phyloP scores from a whole-genome alignment of 92 coral and sea anemone species.

The Scolanthus callimorphus region DNA sequence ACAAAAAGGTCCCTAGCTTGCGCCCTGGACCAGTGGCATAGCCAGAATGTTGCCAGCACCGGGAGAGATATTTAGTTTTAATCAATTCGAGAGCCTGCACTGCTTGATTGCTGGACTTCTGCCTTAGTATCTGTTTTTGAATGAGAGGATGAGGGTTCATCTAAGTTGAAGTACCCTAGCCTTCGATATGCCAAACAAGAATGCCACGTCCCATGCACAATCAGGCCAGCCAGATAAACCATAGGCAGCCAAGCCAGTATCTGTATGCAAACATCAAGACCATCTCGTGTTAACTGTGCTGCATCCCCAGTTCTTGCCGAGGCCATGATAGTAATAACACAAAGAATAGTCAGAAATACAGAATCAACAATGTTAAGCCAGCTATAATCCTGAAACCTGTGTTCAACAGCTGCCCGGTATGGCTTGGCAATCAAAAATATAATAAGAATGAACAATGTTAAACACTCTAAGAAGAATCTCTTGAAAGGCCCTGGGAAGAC shows the following conservation, averaged over 20 bases:
- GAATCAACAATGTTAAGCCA: conserved; percentile 86
- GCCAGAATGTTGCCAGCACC: no score
- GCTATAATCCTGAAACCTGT: conserved; percentile 11
- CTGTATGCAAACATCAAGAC: conserved; percentile 22
- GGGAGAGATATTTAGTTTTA: no score
- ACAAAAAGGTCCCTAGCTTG: no score
- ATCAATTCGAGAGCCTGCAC: no score
- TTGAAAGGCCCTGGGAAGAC: conserved; percentile 49
- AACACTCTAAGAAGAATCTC: conserved; percentile 52
- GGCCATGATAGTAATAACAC: conserved; percentile 54
- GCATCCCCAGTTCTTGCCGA: conserved; percentile 52
- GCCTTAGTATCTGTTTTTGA: no score
- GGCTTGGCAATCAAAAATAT: conserved; percentile 67
- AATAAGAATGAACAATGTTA: conserved; percentile 43
- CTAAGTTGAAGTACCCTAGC: no score
- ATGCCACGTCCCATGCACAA: no score
- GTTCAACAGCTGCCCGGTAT: conserved; percentile 33
- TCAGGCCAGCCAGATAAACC: conserved; percentile 56
- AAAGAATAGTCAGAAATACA: conserved; percentile 63
- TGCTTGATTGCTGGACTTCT: no score
- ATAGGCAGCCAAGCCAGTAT: conserved; percentile 79
- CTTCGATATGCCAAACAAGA: no score
- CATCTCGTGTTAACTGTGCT: conserved; percentile 13
- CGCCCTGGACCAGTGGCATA: no score
- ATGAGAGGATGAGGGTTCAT: no score